Evolutionary conservation across 2,888 invertebrate genomes (phyloP).

Genomic region (Torymus auratus): DNA sequence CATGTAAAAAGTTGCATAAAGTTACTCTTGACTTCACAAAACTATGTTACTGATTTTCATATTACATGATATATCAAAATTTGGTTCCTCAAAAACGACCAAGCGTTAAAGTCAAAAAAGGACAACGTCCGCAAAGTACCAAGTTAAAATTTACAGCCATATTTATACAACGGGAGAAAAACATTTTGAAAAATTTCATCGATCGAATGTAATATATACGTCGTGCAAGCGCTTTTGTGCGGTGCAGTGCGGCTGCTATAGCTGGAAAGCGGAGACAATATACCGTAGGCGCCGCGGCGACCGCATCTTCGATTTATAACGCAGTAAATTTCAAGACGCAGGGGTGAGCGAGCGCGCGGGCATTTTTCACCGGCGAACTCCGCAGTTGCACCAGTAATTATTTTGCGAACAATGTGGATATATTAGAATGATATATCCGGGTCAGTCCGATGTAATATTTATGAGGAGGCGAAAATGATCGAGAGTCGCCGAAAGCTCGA

Average conservation of each 20-base stretch:
- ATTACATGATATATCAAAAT: too few species aligned
- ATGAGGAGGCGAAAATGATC: constrained; percentile 20
- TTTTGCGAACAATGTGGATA: constrained; percentile 32
- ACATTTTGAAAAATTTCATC: constrained; percentile 58
- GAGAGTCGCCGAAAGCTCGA: neutral
- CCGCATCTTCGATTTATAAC: constrained; percentile 71
- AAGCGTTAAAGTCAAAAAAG: neutral
- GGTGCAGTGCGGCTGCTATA: constrained; percentile 16
- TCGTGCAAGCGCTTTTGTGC: too few species aligned
- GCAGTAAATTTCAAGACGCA: constrained; percentile 70
- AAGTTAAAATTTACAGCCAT: neutral
- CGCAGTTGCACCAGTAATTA: constrained; percentile 40
- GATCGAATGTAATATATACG: constrained; percentile 61
- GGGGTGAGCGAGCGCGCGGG: neutral
- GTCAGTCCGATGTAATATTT: constrained; percentile 22
- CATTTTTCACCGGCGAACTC: constrained; percentile 35
- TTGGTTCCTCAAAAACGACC: too few species aligned
- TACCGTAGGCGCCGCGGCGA: constrained; percentile 67
- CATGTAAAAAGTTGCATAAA: too few species aligned
- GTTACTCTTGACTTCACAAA: too few species aligned
- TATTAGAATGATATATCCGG: constrained; percentile 39
- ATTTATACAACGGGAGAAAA: neutral
- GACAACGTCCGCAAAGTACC: neutral
- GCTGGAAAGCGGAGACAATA: constrained; percentile 45
- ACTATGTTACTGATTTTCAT: too few species aligned